Evolutionary conservation across 2,113 vertebrate species (phyloP).

Genomic region (Brachyistius frenatus): DNA sequence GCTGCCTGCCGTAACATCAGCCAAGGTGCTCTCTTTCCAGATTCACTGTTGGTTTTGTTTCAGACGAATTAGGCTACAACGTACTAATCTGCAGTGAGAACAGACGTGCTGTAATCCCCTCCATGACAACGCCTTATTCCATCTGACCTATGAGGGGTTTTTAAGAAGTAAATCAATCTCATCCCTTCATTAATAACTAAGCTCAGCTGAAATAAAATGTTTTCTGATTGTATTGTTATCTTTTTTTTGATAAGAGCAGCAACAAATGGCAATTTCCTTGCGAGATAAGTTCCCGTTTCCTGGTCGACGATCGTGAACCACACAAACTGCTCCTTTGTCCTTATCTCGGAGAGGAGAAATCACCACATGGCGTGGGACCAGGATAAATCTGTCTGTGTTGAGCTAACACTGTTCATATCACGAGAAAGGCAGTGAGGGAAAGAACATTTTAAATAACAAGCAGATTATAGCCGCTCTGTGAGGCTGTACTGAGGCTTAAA

Average conservation of each 20-base stretch:
- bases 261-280: constrained; percentile 8
- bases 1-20: too few species aligned
- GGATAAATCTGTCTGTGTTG: constrained; percentile 1
- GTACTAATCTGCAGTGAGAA: too few species aligned
- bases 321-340: constrained; percentile 41
- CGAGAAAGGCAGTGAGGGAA: background rate
- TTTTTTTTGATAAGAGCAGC: background rate
- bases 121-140: background rate
- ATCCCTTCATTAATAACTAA: background rate
- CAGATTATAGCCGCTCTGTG: background rate
- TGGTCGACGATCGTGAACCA: constrained; percentile 22
- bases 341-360: constrained; percentile 48
- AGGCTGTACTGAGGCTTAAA: too few species aligned
- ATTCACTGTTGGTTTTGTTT: background rate
- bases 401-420: constrained; percentile 32
- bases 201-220: background rate
- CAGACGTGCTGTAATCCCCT: background rate
- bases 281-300: constrained; percentile 26
- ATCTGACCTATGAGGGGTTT: background rate
- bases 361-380: background rate
- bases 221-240: background rate
- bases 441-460: background rate
- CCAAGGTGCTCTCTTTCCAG: too few species aligned
- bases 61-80: too few species aligned
- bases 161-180: background rate